Evolutionary conservation across 2,797 vertebrate genomes (phyloP).

Genomic region (Remorina albescens): DNA sequence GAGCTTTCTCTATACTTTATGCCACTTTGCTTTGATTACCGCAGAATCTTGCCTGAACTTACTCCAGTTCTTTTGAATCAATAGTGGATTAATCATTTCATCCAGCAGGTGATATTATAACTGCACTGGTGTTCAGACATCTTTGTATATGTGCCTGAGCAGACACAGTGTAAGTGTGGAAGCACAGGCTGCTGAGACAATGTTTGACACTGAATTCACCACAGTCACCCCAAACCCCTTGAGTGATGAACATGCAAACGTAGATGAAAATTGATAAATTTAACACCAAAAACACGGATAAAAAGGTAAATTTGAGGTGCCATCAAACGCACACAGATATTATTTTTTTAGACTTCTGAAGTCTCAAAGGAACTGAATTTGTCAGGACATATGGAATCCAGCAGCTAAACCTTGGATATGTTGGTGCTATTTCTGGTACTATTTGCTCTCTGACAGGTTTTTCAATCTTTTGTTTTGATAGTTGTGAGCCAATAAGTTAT

Average conservation of each 20-base stretch:
- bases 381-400: background rate
- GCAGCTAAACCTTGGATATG: background rate
- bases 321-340: background rate
- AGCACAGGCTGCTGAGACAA: too few relatives aligned
- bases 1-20: slow-evolving; percentile 7
- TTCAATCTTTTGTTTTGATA: slow-evolving; percentile 4
- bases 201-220: too few relatives aligned
- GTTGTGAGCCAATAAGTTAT: background rate
- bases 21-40: slow-evolving; percentile 21
- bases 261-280: too few relatives aligned
- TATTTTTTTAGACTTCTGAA: background rate
- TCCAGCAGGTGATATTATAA: slow-evolving; percentile 39
- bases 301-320: too few relatives aligned
- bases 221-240: too few relatives aligned
- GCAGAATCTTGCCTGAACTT: background rate
- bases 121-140: slow-evolving; percentile 18
- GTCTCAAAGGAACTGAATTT: slow-evolving; percentile 4
- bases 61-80: slow-evolving; percentile 3
- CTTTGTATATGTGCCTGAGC: too few relatives aligned
- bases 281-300: background rate
- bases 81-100: slow-evolving; percentile 53
- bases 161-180: too few relatives aligned
- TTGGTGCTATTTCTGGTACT: background rate
- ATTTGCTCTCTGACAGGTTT: background rate
- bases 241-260: too few relatives aligned